These are phyloP conservation scores for Varanus komodoensis DNA, from an alignment of 2,113 vertebrate genomes.

Conservation along the genomic window DNA sequence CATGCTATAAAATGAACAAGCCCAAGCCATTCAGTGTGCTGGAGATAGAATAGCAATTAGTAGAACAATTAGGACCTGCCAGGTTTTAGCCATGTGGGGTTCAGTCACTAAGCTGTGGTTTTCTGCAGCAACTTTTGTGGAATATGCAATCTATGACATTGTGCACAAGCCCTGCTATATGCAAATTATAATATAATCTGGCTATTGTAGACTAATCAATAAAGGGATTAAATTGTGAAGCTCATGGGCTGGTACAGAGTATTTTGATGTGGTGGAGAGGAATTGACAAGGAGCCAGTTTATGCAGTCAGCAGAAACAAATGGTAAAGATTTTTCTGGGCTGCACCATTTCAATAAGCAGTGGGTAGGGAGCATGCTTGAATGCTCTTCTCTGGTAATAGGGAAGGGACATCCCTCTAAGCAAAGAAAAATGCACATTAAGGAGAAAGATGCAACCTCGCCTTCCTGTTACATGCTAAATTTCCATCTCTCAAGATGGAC, in stretches of 20 bases:
- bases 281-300: not conserved
- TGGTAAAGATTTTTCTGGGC: not conserved
- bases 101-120: too few relatives aligned
- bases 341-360: not conserved
- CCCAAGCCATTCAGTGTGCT: not conserved
- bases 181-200: conserved; percentile 9
- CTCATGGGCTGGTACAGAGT: not conserved
- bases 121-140: not conserved
- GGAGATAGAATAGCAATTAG: not conserved
- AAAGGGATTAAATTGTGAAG: not conserved
- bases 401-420: not conserved
- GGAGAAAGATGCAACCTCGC: not conserved
- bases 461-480: not conserved
- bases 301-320: not conserved
- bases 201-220: not conserved
- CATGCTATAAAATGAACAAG: not conserved
- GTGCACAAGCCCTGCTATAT: not conserved
- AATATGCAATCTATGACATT: not conserved
- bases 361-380: not conserved
- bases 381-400: too few relatives aligned
- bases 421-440: not conserved
- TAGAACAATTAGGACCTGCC: not conserved
- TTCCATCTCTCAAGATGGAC: not conserved
- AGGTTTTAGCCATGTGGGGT: not conserved
- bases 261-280: not conserved